Evolutionary conservation across 2,888 invertebrate genomes (phyloP).

Genomic region (Plagiodera versicolora): DNA sequence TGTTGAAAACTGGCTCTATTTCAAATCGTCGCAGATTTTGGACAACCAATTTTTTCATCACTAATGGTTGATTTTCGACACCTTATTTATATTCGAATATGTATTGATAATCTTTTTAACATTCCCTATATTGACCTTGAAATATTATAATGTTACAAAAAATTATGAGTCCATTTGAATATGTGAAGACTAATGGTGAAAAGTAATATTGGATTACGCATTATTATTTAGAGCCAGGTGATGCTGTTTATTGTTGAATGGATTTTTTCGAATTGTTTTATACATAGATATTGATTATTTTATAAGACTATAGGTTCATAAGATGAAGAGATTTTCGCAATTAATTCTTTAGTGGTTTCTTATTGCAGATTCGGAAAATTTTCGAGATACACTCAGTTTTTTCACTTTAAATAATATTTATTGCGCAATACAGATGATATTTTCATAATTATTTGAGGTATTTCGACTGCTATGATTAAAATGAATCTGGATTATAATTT

Average conservation of each 20-base stretch:
- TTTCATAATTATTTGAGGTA: not conserved
- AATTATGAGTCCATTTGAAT: not conserved
- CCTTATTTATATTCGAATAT: too few species aligned
- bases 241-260: slow-evolving; percentile 31
- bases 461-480: slow-evolving; percentile 4
- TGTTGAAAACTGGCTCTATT: slow-evolving; percentile 14
- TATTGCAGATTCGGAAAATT: not conserved
- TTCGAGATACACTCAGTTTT: not conserved
- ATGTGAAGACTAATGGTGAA: not conserved
- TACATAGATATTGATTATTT: slow-evolving; percentile 26
- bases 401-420: not conserved
- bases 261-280: slow-evolving; percentile 22
- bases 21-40: too few species aligned
- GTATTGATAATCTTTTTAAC: too few species aligned
- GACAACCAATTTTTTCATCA: too few species aligned
- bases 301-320: slow-evolving; percentile 28
- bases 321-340: slow-evolving; percentile 13
- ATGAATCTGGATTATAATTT: not conserved
- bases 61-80: too few species aligned
- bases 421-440: not conserved
- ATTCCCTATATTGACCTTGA: too few species aligned
- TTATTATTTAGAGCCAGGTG: not conserved
- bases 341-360: not conserved
- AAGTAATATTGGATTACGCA: not conserved
- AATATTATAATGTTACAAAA: not conserved